Base-by-base conservation (phyloP, 2,888 invertebrate genomes). In the Fragum whitleyi region DNA sequence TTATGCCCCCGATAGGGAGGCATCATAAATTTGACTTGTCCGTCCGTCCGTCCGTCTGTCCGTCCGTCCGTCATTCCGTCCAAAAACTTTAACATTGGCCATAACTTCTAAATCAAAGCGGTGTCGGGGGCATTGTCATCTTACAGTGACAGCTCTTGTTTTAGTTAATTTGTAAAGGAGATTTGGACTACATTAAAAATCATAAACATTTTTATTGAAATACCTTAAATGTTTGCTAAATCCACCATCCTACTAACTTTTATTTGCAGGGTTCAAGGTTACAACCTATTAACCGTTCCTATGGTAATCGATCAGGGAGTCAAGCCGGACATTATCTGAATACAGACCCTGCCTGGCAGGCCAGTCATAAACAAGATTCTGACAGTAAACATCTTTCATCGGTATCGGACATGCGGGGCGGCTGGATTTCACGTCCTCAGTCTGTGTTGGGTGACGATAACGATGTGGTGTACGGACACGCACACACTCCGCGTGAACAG, bases 361-460 rank as follows among this genome's bases (percentile, higher is more conserved):
- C 85, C 28, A 57, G 79, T 23, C 86, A 86, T 61, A 86, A 86
- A 75, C 85, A 80, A 26, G 65, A 65, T 5, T 87, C 85, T 19
- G 87, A 87, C 59, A 76, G 77, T 36, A 77, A 85, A 51, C 80
- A 87, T 29, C 42, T 77, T 19, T 68, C 77, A 9, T 81, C 86
- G 5, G 59, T 83, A 23, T 79, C 84, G 2, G 88, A 88, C 57
- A 59, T 86, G 21, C 73, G 87, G 26, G 51, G 81, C 11, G 88
- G 88, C 42, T 88, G 88, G 87, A 81, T 87, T 51, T 88, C 88
- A 9, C 78, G 88, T 2, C 88, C 88, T 0, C 86, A 84, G 65
- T 88, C 88, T 16, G 88, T 88, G 23, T 71, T 87, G 16, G 86
- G 81, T 0, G 87, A 87, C 42, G 87, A 87, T 23, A 68, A 51